Evolutionary conservation across 2,797 vertebrate genomes (phyloP).

Genomic region (Ctenopoma kingsleyae): DNA sequence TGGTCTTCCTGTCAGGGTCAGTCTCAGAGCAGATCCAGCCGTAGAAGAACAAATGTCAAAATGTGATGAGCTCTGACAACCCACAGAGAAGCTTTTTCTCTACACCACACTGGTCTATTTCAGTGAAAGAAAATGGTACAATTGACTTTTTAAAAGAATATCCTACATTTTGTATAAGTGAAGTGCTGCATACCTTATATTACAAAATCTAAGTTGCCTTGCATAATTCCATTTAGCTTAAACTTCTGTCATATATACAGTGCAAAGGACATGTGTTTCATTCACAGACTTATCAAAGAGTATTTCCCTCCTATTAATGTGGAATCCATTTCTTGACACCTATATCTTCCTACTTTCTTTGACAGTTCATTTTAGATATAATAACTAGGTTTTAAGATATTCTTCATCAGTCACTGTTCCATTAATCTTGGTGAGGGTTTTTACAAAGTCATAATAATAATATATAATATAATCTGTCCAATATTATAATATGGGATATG

Average conservation of each 20-base stretch:
- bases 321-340: slow-evolving; percentile 7
- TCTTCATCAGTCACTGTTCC: slow-evolving; percentile 22
- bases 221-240: background rate
- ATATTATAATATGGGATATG: slow-evolving; percentile 4
- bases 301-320: slow-evolving; percentile 14
- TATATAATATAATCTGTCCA: slow-evolving; percentile 23
- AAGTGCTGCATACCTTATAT: background rate
- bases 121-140: background rate
- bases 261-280: slow-evolving; percentile 18
- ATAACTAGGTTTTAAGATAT: slow-evolving; percentile 31
- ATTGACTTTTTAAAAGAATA: background rate
- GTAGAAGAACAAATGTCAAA: slow-evolving; percentile 42
- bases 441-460: slow-evolving; percentile 30
- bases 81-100: slow-evolving; percentile 14
- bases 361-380: slow-evolving; percentile 24
- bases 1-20: slow-evolving; percentile 28
- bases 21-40: background rate
- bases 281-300: background rate
- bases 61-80: slow-evolving; percentile 23
- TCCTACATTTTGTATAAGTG: background rate
- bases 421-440: slow-evolving; percentile 41
- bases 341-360: slow-evolving; percentile 12
- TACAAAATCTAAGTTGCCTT: background rate
- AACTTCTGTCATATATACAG: background rate
- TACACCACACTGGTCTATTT: background rate